phyloP scores from a whole-genome alignment of 2,888 invertebrate species.

The Meteorus colon region DNA sequence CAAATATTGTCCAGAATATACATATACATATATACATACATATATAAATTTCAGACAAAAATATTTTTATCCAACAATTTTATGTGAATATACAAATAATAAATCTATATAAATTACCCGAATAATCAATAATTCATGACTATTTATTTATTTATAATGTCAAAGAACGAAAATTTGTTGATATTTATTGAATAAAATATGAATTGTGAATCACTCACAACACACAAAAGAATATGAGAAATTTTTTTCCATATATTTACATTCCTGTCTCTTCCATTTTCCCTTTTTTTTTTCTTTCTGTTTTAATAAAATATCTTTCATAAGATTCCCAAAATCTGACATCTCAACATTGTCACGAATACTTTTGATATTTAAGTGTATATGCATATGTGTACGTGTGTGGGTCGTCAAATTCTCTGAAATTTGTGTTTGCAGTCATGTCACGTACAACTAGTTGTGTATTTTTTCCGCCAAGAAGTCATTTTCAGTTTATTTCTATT shows the following conservation, averaged over 20 bases:
- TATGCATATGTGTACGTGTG: conserved; percentile 41
- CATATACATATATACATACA: not conserved
- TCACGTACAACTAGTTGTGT: conserved; percentile 50
- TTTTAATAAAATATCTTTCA: no score
- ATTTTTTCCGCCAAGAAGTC: not conserved
- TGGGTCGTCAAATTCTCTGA: not conserved
- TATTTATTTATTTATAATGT: no score
- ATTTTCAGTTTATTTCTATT: conserved; percentile 9
- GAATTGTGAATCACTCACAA: no score
- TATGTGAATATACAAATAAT: no score
- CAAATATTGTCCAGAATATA: conserved; percentile 17
- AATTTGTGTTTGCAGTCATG: conserved; percentile 40
- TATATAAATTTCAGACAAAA: not conserved
- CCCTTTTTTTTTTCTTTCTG: not conserved
- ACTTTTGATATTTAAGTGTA: conserved; percentile 12
- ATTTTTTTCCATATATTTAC: not conserved
- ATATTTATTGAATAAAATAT: not conserved
- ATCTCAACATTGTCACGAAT: conserved; percentile 16
- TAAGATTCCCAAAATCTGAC: conserved; percentile 18
- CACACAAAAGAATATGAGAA: no score
- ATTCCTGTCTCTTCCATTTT: not conserved
- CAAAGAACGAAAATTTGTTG: not conserved
- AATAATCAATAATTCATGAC: no score
- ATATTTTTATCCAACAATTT: no score
- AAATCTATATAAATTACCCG: no score